Evolutionary conservation across 2,797 vertebrate species (phyloP).

Genomic region (Lophura swinhoii): DNA sequence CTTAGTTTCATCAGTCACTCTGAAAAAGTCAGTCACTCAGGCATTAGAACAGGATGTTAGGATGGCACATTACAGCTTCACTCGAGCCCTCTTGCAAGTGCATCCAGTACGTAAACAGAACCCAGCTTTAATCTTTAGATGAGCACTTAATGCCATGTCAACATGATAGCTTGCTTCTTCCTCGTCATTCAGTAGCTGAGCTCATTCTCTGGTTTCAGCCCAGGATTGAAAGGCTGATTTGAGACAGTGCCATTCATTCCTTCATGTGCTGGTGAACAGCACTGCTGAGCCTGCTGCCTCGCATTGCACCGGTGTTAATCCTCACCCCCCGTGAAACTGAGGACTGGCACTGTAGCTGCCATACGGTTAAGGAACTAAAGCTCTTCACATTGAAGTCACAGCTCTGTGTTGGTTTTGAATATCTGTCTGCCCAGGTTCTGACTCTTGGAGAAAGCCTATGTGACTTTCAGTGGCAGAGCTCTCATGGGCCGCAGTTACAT

Average conservation of each 20-base stretch:
- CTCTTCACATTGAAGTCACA: background rate
- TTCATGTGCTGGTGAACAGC: background rate
- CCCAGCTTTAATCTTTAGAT: background rate
- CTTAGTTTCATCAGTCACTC: too few species aligned
- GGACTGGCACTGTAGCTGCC: background rate
- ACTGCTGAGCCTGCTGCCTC: background rate
- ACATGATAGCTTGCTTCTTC: background rate
- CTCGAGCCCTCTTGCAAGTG: too few species aligned
- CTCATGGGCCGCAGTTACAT: background rate
- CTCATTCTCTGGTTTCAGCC: background rate
- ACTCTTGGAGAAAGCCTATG: background rate
- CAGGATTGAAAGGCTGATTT: background rate
- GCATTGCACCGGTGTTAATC: too few species aligned
- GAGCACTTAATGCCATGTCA: background rate
- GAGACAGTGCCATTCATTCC: background rate
- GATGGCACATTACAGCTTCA: too few species aligned
- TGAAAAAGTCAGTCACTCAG: too few species aligned
- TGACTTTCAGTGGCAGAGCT: background rate
- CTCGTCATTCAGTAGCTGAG: fast-evolving
- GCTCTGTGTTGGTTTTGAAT: background rate
- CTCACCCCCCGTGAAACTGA: background rate
- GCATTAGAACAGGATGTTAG: too few species aligned
- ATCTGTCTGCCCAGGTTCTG: background rate
- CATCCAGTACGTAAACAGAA: too few species aligned
- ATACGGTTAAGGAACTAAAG: background rate